Conservation (phyloP, 2,888 invertebrate genomes). For the Nomada ferruginata region DNA sequence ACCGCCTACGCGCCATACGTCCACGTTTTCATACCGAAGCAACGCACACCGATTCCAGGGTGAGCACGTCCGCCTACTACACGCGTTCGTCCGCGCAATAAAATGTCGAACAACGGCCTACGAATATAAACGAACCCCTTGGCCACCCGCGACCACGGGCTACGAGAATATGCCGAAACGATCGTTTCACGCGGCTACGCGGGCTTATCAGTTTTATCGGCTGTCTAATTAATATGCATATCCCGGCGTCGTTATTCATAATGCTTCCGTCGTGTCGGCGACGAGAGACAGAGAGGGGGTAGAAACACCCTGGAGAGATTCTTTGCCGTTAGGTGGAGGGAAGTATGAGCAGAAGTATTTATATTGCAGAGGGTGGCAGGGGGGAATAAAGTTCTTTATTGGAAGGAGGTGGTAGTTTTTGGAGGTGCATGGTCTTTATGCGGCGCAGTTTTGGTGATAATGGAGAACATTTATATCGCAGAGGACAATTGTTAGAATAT, state of each 20-base stretch:
- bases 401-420: too few species aligned
- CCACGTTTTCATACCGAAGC: neutral
- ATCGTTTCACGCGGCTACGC: constrained; percentile 41
- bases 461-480: too few species aligned
- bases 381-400: too few species aligned
- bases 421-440: too few species aligned
- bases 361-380: too few species aligned
- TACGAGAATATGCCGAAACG: constrained; percentile 52
- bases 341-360: too few species aligned
- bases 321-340: neutral
- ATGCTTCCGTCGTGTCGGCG: constrained; percentile 33
- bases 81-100: constrained; percentile 49
- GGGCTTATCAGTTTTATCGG: constrained; percentile 41
- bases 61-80: constrained; percentile 41
- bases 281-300: neutral
- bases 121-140: constrained; percentile 63
- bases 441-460: too few species aligned
- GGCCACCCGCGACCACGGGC: constrained; percentile 56
- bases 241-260: constrained; percentile 31
- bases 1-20: constrained; percentile 31
- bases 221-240: constrained; percentile 61
- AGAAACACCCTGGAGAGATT: neutral
- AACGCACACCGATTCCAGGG: neutral
- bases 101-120: constrained; percentile 63
- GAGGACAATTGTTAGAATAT: too few species aligned